Evolutionary conservation across 2,888 invertebrate genomes (phyloP).

Genomic region (Sepiola atlantica): DNA sequence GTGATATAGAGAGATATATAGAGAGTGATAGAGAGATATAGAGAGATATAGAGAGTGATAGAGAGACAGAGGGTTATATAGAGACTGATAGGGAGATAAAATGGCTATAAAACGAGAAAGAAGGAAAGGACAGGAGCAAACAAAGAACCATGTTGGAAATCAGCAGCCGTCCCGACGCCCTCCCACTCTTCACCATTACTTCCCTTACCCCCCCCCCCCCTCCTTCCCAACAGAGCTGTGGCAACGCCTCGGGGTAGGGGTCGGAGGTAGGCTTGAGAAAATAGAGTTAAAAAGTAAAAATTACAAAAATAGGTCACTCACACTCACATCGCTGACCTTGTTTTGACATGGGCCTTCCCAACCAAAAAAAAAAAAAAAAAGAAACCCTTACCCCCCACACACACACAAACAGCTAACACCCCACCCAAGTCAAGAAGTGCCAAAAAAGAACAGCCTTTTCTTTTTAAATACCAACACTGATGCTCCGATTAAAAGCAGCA

Average conservation of each 20-base stretch:
- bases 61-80: background rate
- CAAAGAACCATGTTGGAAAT: background rate
- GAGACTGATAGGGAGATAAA: background rate
- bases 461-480: constrained; percentile 12
- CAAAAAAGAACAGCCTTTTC: background rate
- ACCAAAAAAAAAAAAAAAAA: background rate
- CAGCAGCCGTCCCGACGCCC: background rate
- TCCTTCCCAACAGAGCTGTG: background rate
- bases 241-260: background rate
- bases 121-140: background rate
- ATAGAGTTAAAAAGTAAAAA: background rate
- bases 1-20: background rate
- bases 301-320: constrained; percentile 38
- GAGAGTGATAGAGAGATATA: background rate
- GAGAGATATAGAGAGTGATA: background rate
- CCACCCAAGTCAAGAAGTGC: background rate
- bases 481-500: constrained; percentile 35
- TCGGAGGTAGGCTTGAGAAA: background rate
- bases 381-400: background rate
- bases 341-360: constrained; percentile 39
- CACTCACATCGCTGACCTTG: constrained; percentile 34
- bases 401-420: background rate
- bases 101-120: background rate
- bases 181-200: background rate
- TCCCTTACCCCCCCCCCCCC: background rate